Percentiles rank a stretch among this genome's conserved stretches.
phyloP scores from a whole-genome alignment of 2,888 invertebrate genomes.

The Dasysyrphus albostriatus region DNA sequence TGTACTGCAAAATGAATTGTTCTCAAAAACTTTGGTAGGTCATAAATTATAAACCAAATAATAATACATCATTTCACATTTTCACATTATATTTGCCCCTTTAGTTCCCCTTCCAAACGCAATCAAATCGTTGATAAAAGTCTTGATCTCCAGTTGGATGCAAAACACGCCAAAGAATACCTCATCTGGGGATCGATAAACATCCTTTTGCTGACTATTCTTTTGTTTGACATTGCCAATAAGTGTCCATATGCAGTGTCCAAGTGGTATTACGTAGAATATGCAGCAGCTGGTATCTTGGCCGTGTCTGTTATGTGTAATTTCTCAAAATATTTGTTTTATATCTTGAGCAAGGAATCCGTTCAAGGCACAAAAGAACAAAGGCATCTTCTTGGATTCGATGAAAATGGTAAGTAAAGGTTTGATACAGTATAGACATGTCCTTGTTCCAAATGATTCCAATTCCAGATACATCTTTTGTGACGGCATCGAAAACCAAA shows the following conservation, averaged over 20 bases:
- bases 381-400: conserved; percentile 85
- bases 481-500: conserved; percentile 71
- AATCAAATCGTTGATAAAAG: conserved; percentile 78
- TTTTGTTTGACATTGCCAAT: conserved; percentile 80
- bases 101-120: conserved; percentile 78
- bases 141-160: conserved; percentile 79
- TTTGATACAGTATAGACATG: neutral
- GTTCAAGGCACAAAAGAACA: conserved; percentile 85
- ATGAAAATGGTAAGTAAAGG: conserved; percentile 79
- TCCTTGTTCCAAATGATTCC: neutral
- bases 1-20: conserved; percentile 56
- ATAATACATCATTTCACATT: neutral
- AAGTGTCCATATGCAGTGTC: conserved; percentile 79
- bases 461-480: conserved; percentile 80
- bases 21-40: conserved; percentile 60
- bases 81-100: neutral
- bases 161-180: conserved; percentile 79
- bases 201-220: conserved; percentile 78
- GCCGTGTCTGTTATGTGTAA: conserved; percentile 85
- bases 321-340: conserved; percentile 84
- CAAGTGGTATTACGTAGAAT: conserved; percentile 84
- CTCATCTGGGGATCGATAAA: conserved; percentile 82
- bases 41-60: neutral
- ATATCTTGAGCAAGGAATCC: conserved; percentile 82
- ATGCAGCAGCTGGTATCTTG: conserved; percentile 83